Evolutionary conservation across 2,113 vertebrate genomes (phyloP).

Genomic region (Oryzias javanicus): DNA sequence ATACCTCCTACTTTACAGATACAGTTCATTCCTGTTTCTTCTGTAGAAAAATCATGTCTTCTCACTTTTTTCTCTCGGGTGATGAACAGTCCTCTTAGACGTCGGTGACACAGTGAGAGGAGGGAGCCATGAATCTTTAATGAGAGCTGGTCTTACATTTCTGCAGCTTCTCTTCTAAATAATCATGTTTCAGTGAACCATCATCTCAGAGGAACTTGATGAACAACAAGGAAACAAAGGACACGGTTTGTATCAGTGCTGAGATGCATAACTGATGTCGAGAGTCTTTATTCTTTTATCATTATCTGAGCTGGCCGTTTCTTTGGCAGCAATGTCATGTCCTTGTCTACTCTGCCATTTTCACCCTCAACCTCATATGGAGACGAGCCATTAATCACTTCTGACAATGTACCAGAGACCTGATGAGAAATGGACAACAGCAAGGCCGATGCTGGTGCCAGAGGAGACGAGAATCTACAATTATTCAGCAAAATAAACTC

Average conservation of each 20-base stretch:
- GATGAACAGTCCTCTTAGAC: conserved; percentile 42
- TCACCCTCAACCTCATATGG: conserved; percentile 64
- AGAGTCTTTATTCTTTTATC: too few relatives aligned
- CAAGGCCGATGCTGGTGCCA: conserved; percentile 50
- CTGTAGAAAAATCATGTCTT: conserved; percentile 9
- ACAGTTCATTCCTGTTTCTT: conserved; percentile 7
- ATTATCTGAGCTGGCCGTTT: conserved; percentile 36
- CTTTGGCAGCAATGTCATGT: conserved; percentile 62
- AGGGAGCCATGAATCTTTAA: conserved; percentile 50
- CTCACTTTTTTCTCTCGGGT: conserved; percentile 11
- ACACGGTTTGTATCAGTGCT: too few relatives aligned
- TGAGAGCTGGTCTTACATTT: conserved; percentile 57
- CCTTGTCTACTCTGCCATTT: conserved; percentile 70
- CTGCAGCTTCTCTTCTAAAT: conserved; percentile 11
- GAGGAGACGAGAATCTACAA: conserved; percentile 21
- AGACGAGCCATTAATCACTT: conserved; percentile 67
- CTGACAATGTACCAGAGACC: conserved; percentile 57
- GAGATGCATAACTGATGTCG: too few relatives aligned
- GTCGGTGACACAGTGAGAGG: conserved; percentile 28
- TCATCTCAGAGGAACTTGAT: background rate
- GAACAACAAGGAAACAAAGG: background rate
- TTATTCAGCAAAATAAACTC: conserved; percentile 20
- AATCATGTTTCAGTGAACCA: conserved; percentile 5
- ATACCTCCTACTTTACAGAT: conserved; percentile 2
- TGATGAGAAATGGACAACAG: conserved; percentile 54